Evolutionary conservation across 2,113 vertebrate species (phyloP).

Genomic region (Rhombomys opimus): DNA sequence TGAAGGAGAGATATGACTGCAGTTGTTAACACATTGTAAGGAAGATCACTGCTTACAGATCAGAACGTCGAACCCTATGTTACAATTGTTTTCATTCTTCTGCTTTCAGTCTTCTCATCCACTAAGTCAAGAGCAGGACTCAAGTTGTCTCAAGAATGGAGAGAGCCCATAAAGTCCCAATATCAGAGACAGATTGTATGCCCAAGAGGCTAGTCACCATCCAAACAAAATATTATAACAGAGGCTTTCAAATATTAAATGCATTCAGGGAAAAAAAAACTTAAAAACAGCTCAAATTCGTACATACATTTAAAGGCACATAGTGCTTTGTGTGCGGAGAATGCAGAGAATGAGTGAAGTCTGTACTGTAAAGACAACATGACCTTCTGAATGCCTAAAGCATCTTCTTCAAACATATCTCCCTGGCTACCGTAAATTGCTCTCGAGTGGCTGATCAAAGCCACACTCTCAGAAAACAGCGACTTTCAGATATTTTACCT

Average conservation of each 20-base stretch:
- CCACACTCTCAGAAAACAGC: not conserved
- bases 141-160: not conserved
- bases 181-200: not conserved
- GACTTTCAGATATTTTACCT: not conserved
- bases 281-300: not conserved
- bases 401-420: not conserved
- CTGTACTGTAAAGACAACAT: not conserved
- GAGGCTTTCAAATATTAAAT: not conserved
- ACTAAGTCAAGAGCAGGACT: not conserved
- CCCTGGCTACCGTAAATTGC: not conserved
- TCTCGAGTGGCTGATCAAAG: not conserved
- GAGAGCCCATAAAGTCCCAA: not conserved
- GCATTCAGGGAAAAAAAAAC: not conserved
- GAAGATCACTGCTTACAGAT: not conserved
- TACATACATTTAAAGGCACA: not conserved
- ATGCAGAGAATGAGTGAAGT: not conserved
- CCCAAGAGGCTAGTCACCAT: not conserved
- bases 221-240: slow-evolving; percentile 40
- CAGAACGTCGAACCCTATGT: not conserved
- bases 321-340: not conserved
- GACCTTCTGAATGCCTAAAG: not conserved
- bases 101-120: not conserved
- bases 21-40: not conserved
- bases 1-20: not conserved
- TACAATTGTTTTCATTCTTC: not conserved